Base-by-base conservation (phyloP, 2,113 vertebrate species). In the Perca fluviatilis region DNA sequence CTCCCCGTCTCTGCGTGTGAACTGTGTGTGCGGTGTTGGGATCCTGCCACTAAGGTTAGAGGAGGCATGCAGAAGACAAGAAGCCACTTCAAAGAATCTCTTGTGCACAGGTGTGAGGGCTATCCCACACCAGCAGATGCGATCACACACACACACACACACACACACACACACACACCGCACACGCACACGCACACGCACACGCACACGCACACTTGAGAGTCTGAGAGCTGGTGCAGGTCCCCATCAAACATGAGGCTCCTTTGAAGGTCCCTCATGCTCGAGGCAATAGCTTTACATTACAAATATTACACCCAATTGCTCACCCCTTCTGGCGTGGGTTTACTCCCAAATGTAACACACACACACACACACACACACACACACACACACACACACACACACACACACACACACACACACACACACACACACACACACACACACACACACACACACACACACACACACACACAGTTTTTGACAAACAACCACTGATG, bases 31-130 rank as follows among this genome's bases (percentile, higher is more conserved):
- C 25, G 9, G 47, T 51, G 76, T 80, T 74, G 40, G 60, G 74
- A 81, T 82, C 71, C 58, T 78, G 73, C 78, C 64, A 53, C 66
- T 50, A 5, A 67, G 67, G 87, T 83, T 79, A 57, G 43, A 76
- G 25, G 68, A 83, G 79, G 62, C 75, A 65, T 73, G 74, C 72
- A 85, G 68, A 79, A 89, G 78, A 92, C 57, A 43, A 43, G 56
- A 85, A 83, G 57, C 6, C 30, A 86, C 93, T 89, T 94, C 91
- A 94, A 94, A 94, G 87, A 53, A 21, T 63, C 60, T 69, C 57
- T 54, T 51, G 19, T 73, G 67, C 85, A 87, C 80, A 94, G 92
- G 85, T 94, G 90, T 79, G 71, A 89, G 76, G 71, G 63, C 57
- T 77, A 67, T 83, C 69, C 68, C 56, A 65, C 63, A 85, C 63